These are phyloP conservation scores for Cyclopterus lumpus DNA, from an alignment of 2,797 vertebrate species.

Conservation along the genomic window DNA sequence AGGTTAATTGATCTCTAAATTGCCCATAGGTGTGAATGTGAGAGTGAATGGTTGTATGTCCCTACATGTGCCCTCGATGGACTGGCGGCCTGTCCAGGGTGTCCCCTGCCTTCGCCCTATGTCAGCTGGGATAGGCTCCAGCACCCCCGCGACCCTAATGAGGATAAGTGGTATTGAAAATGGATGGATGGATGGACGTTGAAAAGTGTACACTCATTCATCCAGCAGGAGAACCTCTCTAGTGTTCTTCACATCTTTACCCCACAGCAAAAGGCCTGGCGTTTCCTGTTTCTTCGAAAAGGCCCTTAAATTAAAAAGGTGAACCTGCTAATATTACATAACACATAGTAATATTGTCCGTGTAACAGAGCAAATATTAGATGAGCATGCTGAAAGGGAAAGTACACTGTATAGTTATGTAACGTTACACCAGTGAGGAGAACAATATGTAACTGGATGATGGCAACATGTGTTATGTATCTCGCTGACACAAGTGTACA, in stretches of 20 bases:
- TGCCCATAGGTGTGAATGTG: too few species aligned
- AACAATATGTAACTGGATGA: neutral
- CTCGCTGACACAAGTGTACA: neutral
- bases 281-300: neutral
- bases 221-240: neutral
- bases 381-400: neutral
- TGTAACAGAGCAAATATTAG: too few species aligned
- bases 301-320: neutral
- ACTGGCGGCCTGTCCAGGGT: too few species aligned
- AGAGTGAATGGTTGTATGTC: too few species aligned
- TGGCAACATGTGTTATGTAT: too few species aligned
- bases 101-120: too few species aligned
- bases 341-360: neutral
- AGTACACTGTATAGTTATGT: neutral
- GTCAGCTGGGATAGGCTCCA: too few species aligned
- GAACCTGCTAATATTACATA: neutral
- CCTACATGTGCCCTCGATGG: too few species aligned
- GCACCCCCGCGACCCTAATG: too few species aligned
- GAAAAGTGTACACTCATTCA: conserved; percentile 31
- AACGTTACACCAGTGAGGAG: neutral
- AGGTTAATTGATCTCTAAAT: too few species aligned
- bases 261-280: neutral
- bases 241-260: neutral
- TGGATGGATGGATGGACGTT: too few species aligned
- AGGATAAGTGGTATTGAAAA: too few species aligned